Percentiles rank a stretch among this genome's conserved stretches.
phyloP scores from a whole-genome alignment of 2,888 invertebrate genomes.

The Gasteruption jaculator region DNA sequence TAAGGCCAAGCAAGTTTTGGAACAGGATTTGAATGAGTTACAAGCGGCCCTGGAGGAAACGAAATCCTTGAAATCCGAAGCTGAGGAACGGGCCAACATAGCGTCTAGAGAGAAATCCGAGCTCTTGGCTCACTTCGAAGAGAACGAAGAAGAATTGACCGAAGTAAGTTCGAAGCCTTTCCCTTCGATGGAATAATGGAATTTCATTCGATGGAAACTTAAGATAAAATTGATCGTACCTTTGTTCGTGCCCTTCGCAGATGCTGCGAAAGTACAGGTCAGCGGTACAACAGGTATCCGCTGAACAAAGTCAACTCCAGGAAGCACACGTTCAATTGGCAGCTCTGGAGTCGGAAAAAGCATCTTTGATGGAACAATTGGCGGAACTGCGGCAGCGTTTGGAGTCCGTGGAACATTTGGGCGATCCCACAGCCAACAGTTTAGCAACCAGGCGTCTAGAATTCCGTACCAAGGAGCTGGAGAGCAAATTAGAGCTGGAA shows the following conservation, averaged over 20 bases:
- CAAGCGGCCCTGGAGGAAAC: constrained; percentile 81
- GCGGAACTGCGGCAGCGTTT: constrained; percentile 73
- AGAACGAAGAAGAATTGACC: constrained; percentile 89
- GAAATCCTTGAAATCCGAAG: constrained; percentile 67
- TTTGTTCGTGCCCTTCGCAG: too few species aligned
- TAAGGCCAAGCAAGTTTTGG: constrained; percentile 81
- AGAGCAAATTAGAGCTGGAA: constrained; percentile 87
- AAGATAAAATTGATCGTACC: too few species aligned
- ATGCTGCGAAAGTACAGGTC: constrained; percentile 90
- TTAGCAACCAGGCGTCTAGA: constrained; percentile 74
- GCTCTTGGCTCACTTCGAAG: constrained; percentile 80
- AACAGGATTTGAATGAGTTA: constrained; percentile 82
- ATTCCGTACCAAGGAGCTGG: constrained; percentile 81
- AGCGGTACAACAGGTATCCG: constrained; percentile 80
- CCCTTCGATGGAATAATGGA: background rate
- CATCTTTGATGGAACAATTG: constrained; percentile 72
- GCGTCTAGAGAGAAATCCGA: constrained; percentile 78
- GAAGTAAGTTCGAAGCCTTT: constrained; percentile 55
- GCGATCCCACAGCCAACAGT: constrained; percentile 68
- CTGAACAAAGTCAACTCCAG: constrained; percentile 78
- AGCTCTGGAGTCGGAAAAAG: constrained; percentile 74
- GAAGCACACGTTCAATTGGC: constrained; percentile 76
- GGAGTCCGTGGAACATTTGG: constrained; percentile 74
- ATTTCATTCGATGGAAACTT: too few species aligned
- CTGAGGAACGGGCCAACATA: constrained; percentile 70